These are phyloP conservation scores for Plecotus auritus DNA, from an alignment of 2,113 vertebrate genomes.

Conservation along the genomic window DNA sequence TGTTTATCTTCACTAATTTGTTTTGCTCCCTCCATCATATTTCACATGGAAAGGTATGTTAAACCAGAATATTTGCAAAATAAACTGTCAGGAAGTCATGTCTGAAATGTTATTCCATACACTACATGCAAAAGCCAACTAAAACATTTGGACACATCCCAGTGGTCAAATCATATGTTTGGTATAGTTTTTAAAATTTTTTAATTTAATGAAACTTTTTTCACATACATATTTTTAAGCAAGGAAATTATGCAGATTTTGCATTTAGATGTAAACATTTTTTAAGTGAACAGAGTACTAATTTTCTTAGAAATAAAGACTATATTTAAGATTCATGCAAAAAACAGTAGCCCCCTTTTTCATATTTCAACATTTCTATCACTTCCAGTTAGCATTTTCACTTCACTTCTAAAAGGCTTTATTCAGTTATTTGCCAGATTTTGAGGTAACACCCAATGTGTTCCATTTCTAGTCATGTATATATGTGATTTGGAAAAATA, in stretches of 20 bases:
- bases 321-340: not conserved
- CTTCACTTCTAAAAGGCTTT: not conserved
- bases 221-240: constrained; percentile 50
- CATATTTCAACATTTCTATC: not conserved
- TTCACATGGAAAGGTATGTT: not conserved
- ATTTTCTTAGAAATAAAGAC: constrained; percentile 1
- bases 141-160: constrained; percentile 26
- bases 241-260: constrained; percentile 44
- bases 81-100: not conserved
- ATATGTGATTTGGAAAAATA: not conserved
- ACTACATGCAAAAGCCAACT: constrained; percentile 31
- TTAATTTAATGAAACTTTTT: constrained; percentile 28
- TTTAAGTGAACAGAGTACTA: constrained; percentile 5
- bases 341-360: not conserved
- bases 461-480: not conserved
- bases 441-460: not conserved
- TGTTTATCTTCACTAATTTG: not conserved
- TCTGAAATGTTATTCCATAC: constrained; percentile 14
- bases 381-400: not conserved
- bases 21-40: not conserved
- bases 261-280: not conserved
- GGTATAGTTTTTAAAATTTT: not conserved
- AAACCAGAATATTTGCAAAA: constrained; percentile 42
- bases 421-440: not conserved
- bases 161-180: constrained; percentile 31